Percentiles rank a stretch among this genome's conserved stretches.
Conservation (phyloP, 2,113 vertebrate genomes). For the Hylia prasina region DNA sequence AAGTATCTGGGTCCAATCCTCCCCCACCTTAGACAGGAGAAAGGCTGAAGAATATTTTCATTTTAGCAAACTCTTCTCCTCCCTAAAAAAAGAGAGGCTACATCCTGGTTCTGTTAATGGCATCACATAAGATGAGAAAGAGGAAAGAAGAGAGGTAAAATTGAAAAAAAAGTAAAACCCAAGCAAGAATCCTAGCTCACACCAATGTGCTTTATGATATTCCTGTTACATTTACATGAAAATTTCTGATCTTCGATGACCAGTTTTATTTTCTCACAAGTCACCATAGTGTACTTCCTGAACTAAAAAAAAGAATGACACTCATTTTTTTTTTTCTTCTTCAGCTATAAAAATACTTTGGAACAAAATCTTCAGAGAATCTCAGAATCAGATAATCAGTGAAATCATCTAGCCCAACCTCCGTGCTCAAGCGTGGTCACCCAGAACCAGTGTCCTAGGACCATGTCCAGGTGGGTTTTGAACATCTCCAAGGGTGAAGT, state of each 20-base stretch:
- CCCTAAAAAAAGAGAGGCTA: background rate
- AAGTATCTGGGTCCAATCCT: background rate
- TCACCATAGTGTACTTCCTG: background rate
- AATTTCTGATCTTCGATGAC: too few species aligned
- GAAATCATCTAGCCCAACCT: background rate
- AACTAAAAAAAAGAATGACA: background rate
- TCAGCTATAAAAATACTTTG: background rate
- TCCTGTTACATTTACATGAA: background rate
- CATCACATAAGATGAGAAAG: background rate
- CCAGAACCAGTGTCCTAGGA: background rate
- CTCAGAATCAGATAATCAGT: background rate
- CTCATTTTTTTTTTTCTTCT: background rate
- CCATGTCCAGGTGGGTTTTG: background rate
- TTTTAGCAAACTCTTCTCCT: background rate
- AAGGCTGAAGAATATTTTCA: background rate
- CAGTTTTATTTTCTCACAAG: background rate
- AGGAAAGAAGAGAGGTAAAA: background rate
- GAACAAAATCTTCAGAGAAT: background rate
- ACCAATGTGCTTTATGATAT: too few species aligned
- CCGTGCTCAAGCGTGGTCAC: background rate
- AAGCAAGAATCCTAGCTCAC: background rate
- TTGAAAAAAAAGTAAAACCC: background rate
- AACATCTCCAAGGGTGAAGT: background rate
- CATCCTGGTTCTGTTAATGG: fast-evolving
- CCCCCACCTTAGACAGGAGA: background rate